Percentiles rank a stretch among this genome's conserved stretches.
Evolutionary conservation across 2,113 vertebrate genomes (phyloP).

Genomic region (Haemorhous mexicanus): DNA sequence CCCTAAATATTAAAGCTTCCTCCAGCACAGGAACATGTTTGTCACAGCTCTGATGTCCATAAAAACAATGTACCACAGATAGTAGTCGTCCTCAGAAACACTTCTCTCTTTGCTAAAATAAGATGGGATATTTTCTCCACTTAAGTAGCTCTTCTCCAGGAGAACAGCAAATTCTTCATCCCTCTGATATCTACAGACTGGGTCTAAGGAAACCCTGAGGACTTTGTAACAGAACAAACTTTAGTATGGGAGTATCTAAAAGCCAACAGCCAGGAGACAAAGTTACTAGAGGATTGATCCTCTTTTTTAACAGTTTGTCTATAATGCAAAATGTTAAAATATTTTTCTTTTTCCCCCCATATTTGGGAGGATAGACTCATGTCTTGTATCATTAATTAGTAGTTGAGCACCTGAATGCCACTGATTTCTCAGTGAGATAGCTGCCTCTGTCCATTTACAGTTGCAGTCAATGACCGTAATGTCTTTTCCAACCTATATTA

Average conservation of each 20-base stretch:
- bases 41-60: background rate
- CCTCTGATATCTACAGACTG: background rate
- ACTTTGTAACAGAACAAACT: background rate
- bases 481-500: background rate
- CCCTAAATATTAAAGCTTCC: background rate
- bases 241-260: background rate
- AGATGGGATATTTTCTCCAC: background rate
- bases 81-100: background rate
- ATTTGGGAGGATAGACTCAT: background rate
- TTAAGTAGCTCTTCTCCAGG: background rate
- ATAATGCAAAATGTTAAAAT: background rate
- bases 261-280: background rate
- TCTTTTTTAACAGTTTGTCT: background rate
- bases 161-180: background rate
- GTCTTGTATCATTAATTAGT: background rate
- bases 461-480: background rate
- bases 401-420: background rate
- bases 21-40: background rate
- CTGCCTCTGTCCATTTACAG: background rate
- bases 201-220: background rate
- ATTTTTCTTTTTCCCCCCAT: background rate
- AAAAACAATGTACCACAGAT: background rate
- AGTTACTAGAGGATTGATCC: accelerated
- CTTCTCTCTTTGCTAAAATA: background rate
- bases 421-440: background rate